Evolutionary conservation across 2,797 vertebrate genomes (phyloP).

Genomic region (Scyliorhinus canicula): DNA sequence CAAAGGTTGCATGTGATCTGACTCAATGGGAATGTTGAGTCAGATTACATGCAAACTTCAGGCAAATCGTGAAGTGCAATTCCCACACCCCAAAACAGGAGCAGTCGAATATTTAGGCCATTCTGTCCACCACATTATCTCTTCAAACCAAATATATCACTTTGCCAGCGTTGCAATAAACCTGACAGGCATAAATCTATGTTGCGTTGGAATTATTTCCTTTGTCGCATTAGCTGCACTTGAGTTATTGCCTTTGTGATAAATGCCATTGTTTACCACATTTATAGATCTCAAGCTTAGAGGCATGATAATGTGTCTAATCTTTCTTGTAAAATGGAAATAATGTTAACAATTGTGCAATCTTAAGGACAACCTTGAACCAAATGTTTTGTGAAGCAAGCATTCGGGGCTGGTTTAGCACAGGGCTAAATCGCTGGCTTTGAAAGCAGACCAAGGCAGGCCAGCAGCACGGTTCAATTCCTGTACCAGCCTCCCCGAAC

Average conservation of each 20-base stretch:
- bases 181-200: background rate
- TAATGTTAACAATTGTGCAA: background rate
- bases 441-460: too few relatives aligned
- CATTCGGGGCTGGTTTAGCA: too few relatives aligned
- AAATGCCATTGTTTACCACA: background rate
- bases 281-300: background rate
- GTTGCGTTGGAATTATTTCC: background rate
- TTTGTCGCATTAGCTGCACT: background rate
- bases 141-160: background rate
- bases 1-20: too few relatives aligned
- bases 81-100: too few relatives aligned
- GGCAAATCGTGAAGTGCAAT: too few relatives aligned
- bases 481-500: too few relatives aligned
- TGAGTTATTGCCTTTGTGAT: background rate
- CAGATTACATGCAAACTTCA: too few relatives aligned
- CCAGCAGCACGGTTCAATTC: too few relatives aligned
- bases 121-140: background rate
- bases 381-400: background rate
- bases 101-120: background rate
- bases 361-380: background rate
- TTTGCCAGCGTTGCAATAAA: background rate
- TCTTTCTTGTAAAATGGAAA: background rate
- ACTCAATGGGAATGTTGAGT: too few relatives aligned
- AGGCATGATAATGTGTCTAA: background rate
- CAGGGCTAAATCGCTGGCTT: too few relatives aligned